A percentile compares a stretch with the other conserved stretches of the same genome.
Conservation (phyloP, 2,113 vertebrate species). For the Cochlearius cochlearius region DNA sequence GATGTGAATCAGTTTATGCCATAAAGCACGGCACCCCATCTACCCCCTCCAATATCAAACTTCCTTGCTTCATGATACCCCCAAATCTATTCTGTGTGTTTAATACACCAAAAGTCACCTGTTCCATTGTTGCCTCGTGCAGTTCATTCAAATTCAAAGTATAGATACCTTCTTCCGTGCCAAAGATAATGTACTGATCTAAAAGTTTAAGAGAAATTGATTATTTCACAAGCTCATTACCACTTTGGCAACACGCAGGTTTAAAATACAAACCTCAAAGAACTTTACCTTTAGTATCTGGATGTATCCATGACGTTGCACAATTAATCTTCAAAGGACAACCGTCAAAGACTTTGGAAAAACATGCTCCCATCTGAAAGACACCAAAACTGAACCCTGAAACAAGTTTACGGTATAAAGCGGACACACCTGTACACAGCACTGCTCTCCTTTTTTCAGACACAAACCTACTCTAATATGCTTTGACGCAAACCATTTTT, state of each 20-base stretch:
- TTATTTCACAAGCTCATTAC: not conserved
- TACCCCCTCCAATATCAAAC: not conserved
- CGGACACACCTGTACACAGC: not conserved
- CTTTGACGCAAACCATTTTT: not conserved
- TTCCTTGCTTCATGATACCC: not conserved
- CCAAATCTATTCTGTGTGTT: not conserved
- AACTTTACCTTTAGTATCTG: conserved; percentile 92
- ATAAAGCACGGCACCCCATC: not conserved
- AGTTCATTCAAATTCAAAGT: conserved; percentile 97
- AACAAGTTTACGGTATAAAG: not conserved
- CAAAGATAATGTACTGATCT: conserved; percentile 96
- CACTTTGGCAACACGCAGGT: not conserved
- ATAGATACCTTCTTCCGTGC: conserved; percentile 97
- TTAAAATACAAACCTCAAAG: not conserved
- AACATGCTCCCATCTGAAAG: conserved; percentile 97
- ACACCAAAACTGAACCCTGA: not conserved
- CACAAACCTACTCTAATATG: not conserved
- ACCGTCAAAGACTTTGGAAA: conserved; percentile 98
- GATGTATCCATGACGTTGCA: conserved; percentile 98
- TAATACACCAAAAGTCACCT: conserved; percentile 75
- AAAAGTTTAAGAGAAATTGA: not conserved
- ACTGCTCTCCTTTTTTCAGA: not conserved
- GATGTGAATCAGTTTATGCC: not conserved
- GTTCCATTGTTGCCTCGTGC: conserved; percentile 98
- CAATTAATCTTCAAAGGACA: conserved; percentile 98